These are phyloP conservation scores for Tauraco hartlaubi DNA, from an alignment of 2,797 vertebrate species.

Conservation along the genomic window DNA sequence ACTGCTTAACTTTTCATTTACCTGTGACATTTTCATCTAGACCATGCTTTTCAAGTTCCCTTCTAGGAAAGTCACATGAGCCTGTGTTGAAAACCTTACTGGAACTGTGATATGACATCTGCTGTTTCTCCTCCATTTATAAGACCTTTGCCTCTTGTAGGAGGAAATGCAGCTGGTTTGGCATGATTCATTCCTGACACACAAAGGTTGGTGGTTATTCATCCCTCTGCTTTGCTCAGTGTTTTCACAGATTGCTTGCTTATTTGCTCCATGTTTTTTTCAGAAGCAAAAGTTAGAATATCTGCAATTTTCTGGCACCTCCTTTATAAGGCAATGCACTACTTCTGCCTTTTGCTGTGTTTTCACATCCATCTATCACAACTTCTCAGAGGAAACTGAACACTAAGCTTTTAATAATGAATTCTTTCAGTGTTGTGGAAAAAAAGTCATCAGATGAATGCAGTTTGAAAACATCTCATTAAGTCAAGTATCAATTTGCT, in stretches of 20 bases:
- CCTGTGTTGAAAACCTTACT: neutral
- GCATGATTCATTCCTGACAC: neutral
- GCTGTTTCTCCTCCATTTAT: neutral
- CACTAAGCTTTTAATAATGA: neutral
- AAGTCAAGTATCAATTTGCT: slow-evolving; percentile 38
- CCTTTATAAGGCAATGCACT: neutral
- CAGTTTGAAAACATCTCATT: slow-evolving; percentile 44
- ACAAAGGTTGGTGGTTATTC: neutral
- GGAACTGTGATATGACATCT: neutral
- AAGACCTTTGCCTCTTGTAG: neutral
- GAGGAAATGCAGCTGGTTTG: neutral
- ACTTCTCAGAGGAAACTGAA: neutral
- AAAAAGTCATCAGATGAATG: neutral
- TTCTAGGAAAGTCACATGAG: neutral
- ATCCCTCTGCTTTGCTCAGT: neutral
- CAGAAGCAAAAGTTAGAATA: neutral
- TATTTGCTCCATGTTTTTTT: neutral
- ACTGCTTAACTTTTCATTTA: neutral
- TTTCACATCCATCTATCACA: neutral
- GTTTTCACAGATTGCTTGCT: neutral
- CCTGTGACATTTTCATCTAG: neutral
- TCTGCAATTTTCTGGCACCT: neutral
- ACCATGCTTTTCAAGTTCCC: neutral
- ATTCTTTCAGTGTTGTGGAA: neutral
- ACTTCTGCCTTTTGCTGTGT: neutral